These are phyloP conservation scores for Myrmecophaga tridactyla DNA, from an alignment of 2,113 vertebrate genomes.

Conservation along the genomic window DNA sequence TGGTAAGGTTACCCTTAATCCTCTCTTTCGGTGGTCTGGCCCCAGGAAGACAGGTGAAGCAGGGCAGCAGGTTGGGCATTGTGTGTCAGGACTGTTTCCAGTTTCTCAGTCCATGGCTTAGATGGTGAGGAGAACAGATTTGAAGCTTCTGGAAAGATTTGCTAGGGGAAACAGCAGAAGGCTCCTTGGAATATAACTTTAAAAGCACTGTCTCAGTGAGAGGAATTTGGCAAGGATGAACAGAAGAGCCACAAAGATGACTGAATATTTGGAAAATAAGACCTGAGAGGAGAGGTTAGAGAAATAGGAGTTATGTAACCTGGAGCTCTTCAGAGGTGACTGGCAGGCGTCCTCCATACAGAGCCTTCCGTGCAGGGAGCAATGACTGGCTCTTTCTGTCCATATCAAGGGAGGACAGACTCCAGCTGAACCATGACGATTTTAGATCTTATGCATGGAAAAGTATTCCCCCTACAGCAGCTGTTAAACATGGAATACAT, in stretches of 20 bases:
- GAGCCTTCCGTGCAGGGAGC: background rate
- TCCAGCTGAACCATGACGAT: background rate
- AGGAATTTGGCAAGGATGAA: background rate
- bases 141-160: constrained; percentile 45
- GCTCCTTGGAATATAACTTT: constrained; percentile 49
- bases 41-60: constrained; percentile 38
- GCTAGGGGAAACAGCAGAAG: background rate
- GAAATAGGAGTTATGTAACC: constrained; percentile 61
- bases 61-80: background rate
- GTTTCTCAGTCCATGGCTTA: background rate
- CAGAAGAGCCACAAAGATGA: constrained; percentile 41
- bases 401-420: background rate
- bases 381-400: background rate
- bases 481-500: background rate
- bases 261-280: constrained; percentile 64
- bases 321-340: background rate
- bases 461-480: background rate
- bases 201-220: constrained; percentile 27
- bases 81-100: background rate
- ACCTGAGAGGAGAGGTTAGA: constrained; percentile 48
- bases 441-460: background rate
- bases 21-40: constrained; percentile 59
- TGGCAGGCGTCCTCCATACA: background rate
- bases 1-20: constrained; percentile 11
- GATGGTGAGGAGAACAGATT: background rate